A percentile compares a stretch with the other conserved stretches of the same genome.
Evolutionary conservation across 2,113 vertebrate genomes (phyloP).

Genomic region (Sinosuthora webbiana): DNA sequence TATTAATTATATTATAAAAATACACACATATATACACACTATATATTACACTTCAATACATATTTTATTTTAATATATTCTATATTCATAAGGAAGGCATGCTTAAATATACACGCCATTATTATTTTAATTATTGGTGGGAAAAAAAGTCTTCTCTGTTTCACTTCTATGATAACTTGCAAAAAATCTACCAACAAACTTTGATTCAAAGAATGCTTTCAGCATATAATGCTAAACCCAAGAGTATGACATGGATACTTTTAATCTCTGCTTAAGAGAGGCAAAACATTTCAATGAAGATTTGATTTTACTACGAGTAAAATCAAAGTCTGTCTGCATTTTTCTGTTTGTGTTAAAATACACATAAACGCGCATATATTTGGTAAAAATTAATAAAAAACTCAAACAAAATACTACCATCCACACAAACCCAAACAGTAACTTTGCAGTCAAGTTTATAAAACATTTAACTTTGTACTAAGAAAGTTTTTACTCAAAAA

Average conservation of each 20-base stretch:
- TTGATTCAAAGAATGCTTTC: not conserved
- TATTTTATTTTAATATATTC: not conserved
- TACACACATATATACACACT: not conserved
- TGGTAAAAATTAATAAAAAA: not conserved
- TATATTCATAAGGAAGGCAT: not conserved
- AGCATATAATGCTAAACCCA: not conserved
- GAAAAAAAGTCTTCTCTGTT: not conserved
- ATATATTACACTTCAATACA: not conserved
- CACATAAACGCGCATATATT: not conserved
- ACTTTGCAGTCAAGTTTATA: not conserved
- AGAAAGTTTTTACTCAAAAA: not conserved
- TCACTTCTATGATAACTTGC: not conserved
- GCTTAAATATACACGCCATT: not conserved
- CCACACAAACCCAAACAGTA: not conserved
- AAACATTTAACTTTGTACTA: not conserved
- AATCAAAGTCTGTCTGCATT: not conserved
- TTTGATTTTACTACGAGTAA: not conserved
- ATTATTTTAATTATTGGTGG: not conserved
- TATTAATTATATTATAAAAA: not conserved
- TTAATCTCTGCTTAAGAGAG: not conserved
- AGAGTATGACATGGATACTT: not conserved
- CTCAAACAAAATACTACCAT: not conserved
- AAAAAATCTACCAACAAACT: not conserved
- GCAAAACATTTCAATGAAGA: not conserved
- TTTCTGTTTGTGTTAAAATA: not conserved